Evolutionary conservation across 2,888 invertebrate genomes (phyloP).

Genomic region (Acleris literana): DNA sequence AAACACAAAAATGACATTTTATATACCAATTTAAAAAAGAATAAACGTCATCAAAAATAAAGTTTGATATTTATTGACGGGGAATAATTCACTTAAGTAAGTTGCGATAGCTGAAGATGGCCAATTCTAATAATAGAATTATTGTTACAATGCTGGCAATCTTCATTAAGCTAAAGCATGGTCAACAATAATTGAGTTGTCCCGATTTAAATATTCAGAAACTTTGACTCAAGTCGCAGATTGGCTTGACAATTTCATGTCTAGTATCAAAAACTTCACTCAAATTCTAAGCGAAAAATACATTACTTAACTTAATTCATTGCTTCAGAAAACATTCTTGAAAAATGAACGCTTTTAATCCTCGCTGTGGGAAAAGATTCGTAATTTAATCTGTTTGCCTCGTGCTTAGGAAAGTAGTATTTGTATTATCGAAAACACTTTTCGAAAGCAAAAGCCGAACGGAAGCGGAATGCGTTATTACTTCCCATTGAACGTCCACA

Average conservation of each 20-base stretch:
- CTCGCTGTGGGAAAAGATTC: slow-evolving; percentile 14
- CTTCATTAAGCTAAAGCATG: slow-evolving; percentile 24
- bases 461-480: slow-evolving; percentile 36
- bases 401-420: slow-evolving; percentile 22
- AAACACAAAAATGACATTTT: too few relatives aligned
- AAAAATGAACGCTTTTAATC: slow-evolving; percentile 1
- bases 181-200: slow-evolving; percentile 21
- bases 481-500: slow-evolving; percentile 35
- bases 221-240: slow-evolving; percentile 14
- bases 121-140: not conserved
- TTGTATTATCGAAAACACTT: slow-evolving; percentile 30
- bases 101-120: not conserved
- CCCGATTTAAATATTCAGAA: slow-evolving; percentile 28
- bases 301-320: not conserved
- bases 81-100: not conserved
- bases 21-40: too few relatives aligned
- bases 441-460: slow-evolving; percentile 34
- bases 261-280: not conserved
- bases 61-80: not conserved
- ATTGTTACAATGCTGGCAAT: slow-evolving; percentile 9
- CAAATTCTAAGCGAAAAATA: not conserved
- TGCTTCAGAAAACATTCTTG: not conserved
- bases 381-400: slow-evolving; percentile 29
- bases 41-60: not conserved
- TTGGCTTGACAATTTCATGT: slow-evolving; percentile 15